A percentile compares a stretch with the other conserved stretches of the same genome.
Evolutionary conservation across 35 echinoderm and acorn worm genomes (phyloP).

Genomic region (Patiria miniata): DNA sequence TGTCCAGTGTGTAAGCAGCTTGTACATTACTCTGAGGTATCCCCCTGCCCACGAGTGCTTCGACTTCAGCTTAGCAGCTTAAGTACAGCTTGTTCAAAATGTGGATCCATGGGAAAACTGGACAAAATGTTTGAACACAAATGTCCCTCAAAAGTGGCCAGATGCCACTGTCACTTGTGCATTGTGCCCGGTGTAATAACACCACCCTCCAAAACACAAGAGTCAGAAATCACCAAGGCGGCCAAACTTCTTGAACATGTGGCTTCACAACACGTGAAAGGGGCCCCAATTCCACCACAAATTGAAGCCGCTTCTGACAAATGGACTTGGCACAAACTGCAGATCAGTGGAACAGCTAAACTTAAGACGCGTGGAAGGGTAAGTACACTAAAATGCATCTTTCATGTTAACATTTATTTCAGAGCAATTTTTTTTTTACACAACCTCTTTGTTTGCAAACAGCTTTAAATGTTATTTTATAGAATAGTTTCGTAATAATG

Average conservation of each 20-base stretch:
- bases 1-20: background rate
- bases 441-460: background rate
- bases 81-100: conserved; percentile 3
- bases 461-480: background rate
- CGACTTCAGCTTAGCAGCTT: background rate
- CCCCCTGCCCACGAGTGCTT: background rate
- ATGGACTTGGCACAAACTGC: background rate
- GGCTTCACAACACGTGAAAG: background rate
- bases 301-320: background rate
- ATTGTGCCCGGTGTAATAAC: background rate
- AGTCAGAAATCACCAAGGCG: background rate
- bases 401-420: background rate
- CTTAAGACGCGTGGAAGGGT: background rate
- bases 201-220: background rate
- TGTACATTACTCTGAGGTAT: background rate
- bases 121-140: background rate
- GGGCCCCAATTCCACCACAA: background rate
- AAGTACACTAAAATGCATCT: background rate
- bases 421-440: background rate
- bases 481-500: background rate
- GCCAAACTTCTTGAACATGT: conserved; percentile 1
- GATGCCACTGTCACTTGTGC: background rate
- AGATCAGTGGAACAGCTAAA: background rate
- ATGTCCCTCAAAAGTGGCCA: background rate
- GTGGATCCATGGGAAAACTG: background rate